Base-by-base conservation (phyloP, 1,140 invertebrate genomes). In the Saccostrea echinata region DNA sequence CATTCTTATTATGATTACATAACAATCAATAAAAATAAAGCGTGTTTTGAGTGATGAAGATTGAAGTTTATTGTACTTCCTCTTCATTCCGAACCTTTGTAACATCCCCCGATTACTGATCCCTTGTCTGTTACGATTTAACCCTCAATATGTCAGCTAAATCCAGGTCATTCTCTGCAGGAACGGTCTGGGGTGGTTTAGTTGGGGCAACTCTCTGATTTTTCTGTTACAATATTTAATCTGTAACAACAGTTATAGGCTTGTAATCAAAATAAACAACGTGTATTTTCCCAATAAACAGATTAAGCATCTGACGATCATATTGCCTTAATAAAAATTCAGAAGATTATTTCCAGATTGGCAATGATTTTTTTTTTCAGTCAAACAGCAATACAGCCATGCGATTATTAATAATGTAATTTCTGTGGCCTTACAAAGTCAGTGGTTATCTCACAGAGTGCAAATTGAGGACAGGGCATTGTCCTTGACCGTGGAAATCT, bases 231-330 rank as follows among this genome's bases (percentile, higher is more conserved):
- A 30, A 76, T 13, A 76, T 76, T 33, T 27, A 76, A 76, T 76
- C 68, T 76, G 68, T 3, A 76, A 33, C 68, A 76, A 76, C 68
- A 76, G 13, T 76, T 76, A 76, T 76, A 11, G 3, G 68, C 33
- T 76, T 13, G 68, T 30, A 76, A 76, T 76, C 68, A 76, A 76
- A 76, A 76, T 33, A 76, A 76, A 76, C 68, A 76, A 13, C 68
- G 11, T 33, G 8, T 76, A 76, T 76, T 76, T 76, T 76, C 68
- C 30, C 27, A 30, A 16, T 33, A 76, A 76, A 76, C 68, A 76
- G 18, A 33, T 76, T 76, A 76, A 33, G 24, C 24, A 33, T 76
- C 30, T 76, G 68, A 27, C 33, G 11, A 76, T 76, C 68, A 33
- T 33, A 33, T 76, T 13, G 68, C 68, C 27, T 24, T 33, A 16